Evolutionary conservation across 2,113 vertebrate species (phyloP), one percentile per base, ranked within the genome.

Genomic region (Oreocharis arfaki): DNA sequence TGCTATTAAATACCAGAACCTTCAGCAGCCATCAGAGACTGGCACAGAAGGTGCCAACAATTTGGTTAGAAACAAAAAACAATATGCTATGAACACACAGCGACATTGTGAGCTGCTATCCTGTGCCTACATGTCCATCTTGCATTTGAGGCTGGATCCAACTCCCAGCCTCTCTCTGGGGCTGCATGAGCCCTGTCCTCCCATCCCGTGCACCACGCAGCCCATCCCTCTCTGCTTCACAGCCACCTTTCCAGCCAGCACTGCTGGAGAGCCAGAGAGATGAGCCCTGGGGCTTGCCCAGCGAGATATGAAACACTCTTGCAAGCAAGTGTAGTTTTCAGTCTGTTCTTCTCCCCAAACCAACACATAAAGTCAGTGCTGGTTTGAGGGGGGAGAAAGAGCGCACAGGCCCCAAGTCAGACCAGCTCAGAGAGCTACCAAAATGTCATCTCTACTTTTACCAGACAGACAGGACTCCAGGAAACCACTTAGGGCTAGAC

Each of bases 31-130:
- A 64, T 35, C 44, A 64, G 9, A 44, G 65, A 59, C 42, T 32
- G 60, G 64, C 50, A 44, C 13, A 41, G 47, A 80, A 33, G 42
- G 27, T 1, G 0, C 26, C 28, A 42, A 77, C 0, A 1, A 55
- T 49, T 89, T 39, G 21, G 11, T 76, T 7, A 73, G 63, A 80
- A 80, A 73, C 16, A 35, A 13, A 44, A 71, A 59, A 5, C 28
- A 37, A 49, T 3, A 7, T 0, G 1, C 53, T 50, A 15, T 3
- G 14, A 63, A 33, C 1, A 7, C 5, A 14, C 13, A 33, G 30
- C 1, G 46, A 60, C 3, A 2, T 3, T 14, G 33, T 16, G 22
- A 67, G 39, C n/a, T 33, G 35, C 26, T 73, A n/a, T 11, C 28
- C 87, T 44, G 17, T 4, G 15, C 35, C 53, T 6, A 24, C 2